Evolutionary conservation across 2,888 invertebrate genomes (phyloP).

Genomic region (Andrena chrysosceles): DNA sequence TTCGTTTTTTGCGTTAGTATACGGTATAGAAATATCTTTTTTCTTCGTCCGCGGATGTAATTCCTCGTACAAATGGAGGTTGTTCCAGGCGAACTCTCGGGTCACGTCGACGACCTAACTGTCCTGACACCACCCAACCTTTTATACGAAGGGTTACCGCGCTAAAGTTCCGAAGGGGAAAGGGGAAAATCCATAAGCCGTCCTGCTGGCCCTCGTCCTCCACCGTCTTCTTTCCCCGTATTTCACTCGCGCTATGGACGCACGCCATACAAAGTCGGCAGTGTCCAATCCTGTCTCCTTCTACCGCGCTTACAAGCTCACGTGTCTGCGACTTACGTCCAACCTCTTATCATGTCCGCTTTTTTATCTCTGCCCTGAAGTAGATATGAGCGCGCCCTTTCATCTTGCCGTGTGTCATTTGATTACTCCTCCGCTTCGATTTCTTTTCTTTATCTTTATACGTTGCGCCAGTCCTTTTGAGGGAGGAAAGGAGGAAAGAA

Average conservation of each 20-base stretch:
- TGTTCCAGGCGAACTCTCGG: slow-evolving; percentile 77
- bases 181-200: slow-evolving; percentile 71
- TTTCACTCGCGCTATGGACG: slow-evolving; percentile 47
- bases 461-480: too few relatives aligned
- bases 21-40: slow-evolving; percentile 61
- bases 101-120: slow-evolving; percentile 81
- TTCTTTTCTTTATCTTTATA: slow-evolving; percentile 2
- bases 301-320: slow-evolving; percentile 40
- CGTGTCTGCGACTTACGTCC: slow-evolving; percentile 35
- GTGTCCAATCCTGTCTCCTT: slow-evolving; percentile 51
- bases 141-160: slow-evolving; percentile 79
- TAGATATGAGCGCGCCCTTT: slow-evolving; percentile 48
- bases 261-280: slow-evolving; percentile 40
- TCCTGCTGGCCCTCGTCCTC: slow-evolving; percentile 43
- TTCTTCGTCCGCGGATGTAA: slow-evolving; percentile 71
- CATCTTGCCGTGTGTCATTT: slow-evolving; percentile 54
- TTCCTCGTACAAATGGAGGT: slow-evolving; percentile 79
- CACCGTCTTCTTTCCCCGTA: slow-evolving; percentile 44
- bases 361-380: slow-evolving; percentile 39
- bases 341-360: slow-evolving; percentile 57
- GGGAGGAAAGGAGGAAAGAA: neutral
- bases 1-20: slow-evolving; percentile 17
- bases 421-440: slow-evolving; percentile 36
- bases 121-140: slow-evolving; percentile 78
- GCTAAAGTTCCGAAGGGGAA: slow-evolving; percentile 71